Conservation (phyloP, 1,140 invertebrate species). For the Heliconius eleuchia region DNA sequence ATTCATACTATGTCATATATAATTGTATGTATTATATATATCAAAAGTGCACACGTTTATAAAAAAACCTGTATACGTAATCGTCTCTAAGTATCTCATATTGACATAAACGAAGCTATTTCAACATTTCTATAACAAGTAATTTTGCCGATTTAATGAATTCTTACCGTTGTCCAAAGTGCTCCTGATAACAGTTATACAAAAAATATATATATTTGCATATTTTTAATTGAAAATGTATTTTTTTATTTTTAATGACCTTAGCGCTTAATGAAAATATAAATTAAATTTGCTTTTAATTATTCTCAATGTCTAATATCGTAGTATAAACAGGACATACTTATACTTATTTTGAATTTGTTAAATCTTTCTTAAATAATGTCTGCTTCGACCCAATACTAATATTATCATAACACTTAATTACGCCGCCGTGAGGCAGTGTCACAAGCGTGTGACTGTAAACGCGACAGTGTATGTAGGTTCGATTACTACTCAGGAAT, state of each 20-base stretch:
- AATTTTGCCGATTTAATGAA: background rate
- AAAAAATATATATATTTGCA: background rate
- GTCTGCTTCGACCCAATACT: too few relatives aligned
- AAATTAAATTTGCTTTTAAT: background rate
- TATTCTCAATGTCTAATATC: background rate
- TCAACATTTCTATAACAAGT: background rate
- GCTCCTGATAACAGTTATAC: background rate
- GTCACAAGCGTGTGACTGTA: too few relatives aligned
- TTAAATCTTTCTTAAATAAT: background rate
- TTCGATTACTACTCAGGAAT: too few relatives aligned
- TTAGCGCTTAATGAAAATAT: background rate
- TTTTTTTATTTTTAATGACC: too few relatives aligned
- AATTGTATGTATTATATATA: too few relatives aligned
- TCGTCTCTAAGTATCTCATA: background rate
- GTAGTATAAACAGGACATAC: background rate
- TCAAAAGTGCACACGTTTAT: background rate
- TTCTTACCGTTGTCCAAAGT: background rate
- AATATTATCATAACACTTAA: background rate
- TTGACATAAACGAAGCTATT: background rate
- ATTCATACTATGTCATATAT: too few relatives aligned
- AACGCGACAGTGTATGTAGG: too few relatives aligned
- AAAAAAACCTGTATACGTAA: background rate
- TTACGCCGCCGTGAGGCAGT: too few relatives aligned
- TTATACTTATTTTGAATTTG: background rate
- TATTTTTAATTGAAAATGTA: background rate